A percentile compares a stretch with the other conserved stretches of the same genome.
Evolutionary conservation across 2,888 invertebrate species (phyloP).

Genomic region (Germaria angustata): DNA sequence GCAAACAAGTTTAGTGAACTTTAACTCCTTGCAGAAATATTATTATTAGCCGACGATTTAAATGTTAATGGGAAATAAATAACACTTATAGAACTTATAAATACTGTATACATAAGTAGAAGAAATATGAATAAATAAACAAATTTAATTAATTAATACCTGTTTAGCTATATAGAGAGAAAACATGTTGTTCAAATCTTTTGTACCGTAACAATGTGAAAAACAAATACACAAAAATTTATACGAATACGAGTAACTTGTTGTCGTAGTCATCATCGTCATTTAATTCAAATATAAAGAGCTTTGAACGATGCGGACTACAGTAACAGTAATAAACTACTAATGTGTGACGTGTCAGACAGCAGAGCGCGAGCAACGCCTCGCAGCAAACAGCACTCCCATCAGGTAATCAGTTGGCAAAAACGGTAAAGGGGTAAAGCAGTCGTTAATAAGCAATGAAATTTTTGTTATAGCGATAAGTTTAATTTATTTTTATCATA

Average conservation of each 20-base stretch:
- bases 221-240: conserved; percentile 9
- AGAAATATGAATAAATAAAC: conserved; percentile 6
- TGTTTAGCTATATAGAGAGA: conserved; percentile 23
- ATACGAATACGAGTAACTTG: background rate
- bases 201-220: conserved; percentile 26
- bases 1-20: conserved; percentile 40
- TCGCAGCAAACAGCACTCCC: background rate
- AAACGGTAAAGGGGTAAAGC: background rate
- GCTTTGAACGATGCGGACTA: background rate
- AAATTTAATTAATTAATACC: conserved; percentile 27
- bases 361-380: background rate
- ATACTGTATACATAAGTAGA: too few relatives aligned
- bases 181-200: conserved; percentile 34
- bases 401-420: background rate
- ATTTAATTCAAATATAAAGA: conserved; percentile 12
- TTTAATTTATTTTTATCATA: conserved; percentile 9
- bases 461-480: conserved; percentile 47
- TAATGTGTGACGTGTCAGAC: conserved; percentile 41
- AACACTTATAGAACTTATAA: conserved; percentile 21
- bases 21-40: background rate
- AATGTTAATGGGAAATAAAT: conserved; percentile 27
- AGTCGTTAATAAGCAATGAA: conserved; percentile 30
- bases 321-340: conserved; percentile 13
- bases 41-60: background rate
- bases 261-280: conserved; percentile 35